Evolutionary conservation across 2,888 invertebrate genomes (phyloP), one percentile per base, ranked within the genome.

Genomic region (Conistra vaccinii): DNA sequence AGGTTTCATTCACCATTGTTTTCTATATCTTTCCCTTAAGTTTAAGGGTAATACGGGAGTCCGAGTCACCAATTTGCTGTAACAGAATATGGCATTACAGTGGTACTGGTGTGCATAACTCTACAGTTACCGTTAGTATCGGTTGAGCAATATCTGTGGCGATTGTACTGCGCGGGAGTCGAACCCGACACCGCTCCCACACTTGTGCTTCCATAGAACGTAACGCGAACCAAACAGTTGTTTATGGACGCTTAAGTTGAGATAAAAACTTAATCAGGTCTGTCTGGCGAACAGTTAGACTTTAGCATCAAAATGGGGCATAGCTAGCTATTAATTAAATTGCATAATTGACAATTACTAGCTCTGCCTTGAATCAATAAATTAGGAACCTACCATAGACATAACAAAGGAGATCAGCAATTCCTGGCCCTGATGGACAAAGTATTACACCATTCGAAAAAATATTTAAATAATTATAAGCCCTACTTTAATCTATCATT

Each of bases 111-210:
- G 35, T 35, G 35, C 35, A 35, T 80, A 77, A 70, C 61, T 60
- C 72, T 84, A 84, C 80, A 76, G 80, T 86, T 76, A 84, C 83
- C 76, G 81, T 83, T 81, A 85, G 69, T 76, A 55, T 76, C 73
- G 55, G 66, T 81, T 83, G 78, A 80, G 83, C 73, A 83, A 78
- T 84, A 77, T 84, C 62, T 67, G 61, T 61, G 80, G 73, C 62
- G 53, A 81, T 78, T 74, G 84, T 77, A 55, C 69, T 57, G 85
- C 87, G 83, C 91, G 90, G 89, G 91, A 92, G 63, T 90, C 89
- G 90, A 93, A 94, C 89, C 90, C 67, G 92, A 94, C 91, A 91
- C 94, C 92, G 90, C 91, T 94, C 93, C 90, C 93, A 93, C 92
- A 90, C 88, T 76, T 76, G 81, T 75, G 74, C 68, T 68, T 90